phyloP scores from a whole-genome alignment of 2,797 vertebrate genomes.

The Propithecus perrieri region DNA sequence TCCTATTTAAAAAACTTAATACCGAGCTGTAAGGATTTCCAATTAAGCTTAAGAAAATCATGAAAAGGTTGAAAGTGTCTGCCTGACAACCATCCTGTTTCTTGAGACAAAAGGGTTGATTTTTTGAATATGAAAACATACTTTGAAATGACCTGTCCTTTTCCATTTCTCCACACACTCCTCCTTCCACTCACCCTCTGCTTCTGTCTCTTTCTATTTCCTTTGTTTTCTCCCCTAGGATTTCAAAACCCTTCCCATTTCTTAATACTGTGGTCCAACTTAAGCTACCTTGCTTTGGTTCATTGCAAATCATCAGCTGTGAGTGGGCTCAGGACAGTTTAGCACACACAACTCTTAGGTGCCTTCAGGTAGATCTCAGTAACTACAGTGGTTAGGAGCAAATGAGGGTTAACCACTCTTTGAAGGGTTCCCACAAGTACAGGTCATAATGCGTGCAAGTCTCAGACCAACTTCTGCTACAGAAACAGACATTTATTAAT shows the following conservation, averaged over 20 bases:
- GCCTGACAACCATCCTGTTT: constrained; percentile 50
- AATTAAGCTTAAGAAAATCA: constrained; percentile 81
- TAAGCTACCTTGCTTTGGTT: not conserved
- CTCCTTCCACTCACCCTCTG: not conserved
- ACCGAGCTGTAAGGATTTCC: constrained; percentile 67
- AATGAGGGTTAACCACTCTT: not conserved
- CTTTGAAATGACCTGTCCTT: constrained; percentile 29
- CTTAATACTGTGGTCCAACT: not conserved
- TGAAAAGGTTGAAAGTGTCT: constrained; percentile 64
- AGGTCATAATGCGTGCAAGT: not conserved
- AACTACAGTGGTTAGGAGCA: not conserved
- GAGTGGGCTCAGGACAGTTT: not conserved
- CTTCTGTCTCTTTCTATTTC: not conserved
- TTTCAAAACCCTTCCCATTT: not conserved
- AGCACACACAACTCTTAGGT: not conserved
- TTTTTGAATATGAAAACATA: constrained; percentile 45
- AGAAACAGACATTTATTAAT: not conserved
- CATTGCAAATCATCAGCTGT: not conserved
- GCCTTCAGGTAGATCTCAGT: not conserved
- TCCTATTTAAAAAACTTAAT: constrained; percentile 77
- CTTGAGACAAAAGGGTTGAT: constrained; percentile 58
- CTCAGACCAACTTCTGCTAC: not conserved
- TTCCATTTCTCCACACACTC: not conserved
- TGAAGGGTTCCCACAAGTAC: not conserved
- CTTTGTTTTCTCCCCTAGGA: not conserved